These are phyloP conservation scores for Cyprinodon brontotheroides DNA, from an alignment of 2,113 vertebrate genomes.

Conservation along the genomic window DNA sequence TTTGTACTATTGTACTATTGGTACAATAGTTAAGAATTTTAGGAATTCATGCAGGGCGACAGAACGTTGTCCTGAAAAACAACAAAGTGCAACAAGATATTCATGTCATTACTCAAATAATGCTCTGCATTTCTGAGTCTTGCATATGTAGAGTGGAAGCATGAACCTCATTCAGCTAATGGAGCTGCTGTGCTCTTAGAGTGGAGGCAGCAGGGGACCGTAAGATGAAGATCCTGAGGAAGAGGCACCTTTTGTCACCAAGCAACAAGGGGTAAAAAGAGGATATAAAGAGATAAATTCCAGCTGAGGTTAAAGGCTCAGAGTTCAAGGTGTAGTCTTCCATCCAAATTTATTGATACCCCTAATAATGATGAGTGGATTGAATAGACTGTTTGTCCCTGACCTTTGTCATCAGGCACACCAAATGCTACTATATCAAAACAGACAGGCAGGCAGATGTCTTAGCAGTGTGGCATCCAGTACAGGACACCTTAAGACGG, in stretches of 20 bases:
- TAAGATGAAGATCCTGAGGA: conserved; percentile 15
- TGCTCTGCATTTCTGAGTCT: conserved; percentile 73
- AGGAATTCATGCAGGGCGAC: neutral
- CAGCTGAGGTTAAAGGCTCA: conserved; percentile 85
- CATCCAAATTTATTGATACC: conserved; percentile 94
- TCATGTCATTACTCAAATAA: conserved; percentile 70
- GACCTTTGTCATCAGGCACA: conserved; percentile 86
- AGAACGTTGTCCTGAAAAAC: neutral
- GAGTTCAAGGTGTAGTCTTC: conserved; percentile 88
- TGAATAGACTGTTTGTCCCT: conserved; percentile 84
- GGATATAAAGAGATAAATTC: conserved; percentile 79
- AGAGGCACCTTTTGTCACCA: conserved; percentile 60
- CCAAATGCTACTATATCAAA: conserved; percentile 77
- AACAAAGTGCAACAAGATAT: neutral
- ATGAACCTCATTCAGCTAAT: conserved; percentile 82
- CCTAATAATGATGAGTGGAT: conserved; percentile 91
- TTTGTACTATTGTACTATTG: neutral
- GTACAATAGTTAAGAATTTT: neutral
- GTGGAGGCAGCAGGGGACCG: conserved; percentile 24
- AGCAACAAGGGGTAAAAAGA: conserved; percentile 47
- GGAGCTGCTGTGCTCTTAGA: conserved; percentile 78
- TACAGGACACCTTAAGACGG: conserved; percentile 12
- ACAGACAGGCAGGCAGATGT: conserved; percentile 57
- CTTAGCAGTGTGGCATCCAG: conserved; percentile 49
- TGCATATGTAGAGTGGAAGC: conserved; percentile 69